Base-by-base conservation (phyloP, 1,140 invertebrate species). In the Drosophila mayri region DNA sequence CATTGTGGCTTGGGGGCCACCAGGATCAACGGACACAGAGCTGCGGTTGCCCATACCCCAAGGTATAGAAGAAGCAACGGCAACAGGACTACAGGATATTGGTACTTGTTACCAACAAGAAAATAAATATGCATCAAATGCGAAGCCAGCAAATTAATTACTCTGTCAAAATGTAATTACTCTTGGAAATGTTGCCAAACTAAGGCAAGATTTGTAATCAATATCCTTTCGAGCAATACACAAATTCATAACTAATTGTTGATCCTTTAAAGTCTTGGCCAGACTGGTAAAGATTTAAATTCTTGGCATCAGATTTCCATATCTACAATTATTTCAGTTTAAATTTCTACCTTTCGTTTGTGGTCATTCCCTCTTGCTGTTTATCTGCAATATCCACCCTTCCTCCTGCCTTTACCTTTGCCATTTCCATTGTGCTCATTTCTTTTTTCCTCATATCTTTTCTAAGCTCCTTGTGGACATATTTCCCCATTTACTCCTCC, bases 11-110 rank as follows among this genome's bases (percentile, higher is more conserved):
- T 8, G 16, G 54, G 30, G n/a, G 40, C 8, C 32, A 20, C 50
- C 32, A 54, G 50, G 62, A 44, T 25, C 40, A 28, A 68, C 30
- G 41, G 50, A 43, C 35, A 20, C 50, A 18, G 14, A 35, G 43
- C 25, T 71, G 68, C 65, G 68, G 68, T 71, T 40, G n/a, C 62
- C 18, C 32, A 18, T 7, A 54, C 40, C 63, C 47, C 16, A 7
- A 16, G 44, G 67, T 14, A 9, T 3, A 20, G 11, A 5, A 1
- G n/a, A 14, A 16, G 35, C 20, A 40, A 14, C 3, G 4, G 30
- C 46, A 37, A 20, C 14, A 37, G 60, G 18, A 41, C 35, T 40
- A 59, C 25, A 30, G 50, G 52, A 67, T 67, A 20, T 18, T 46
- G 59, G 41, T 40, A 46, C 43, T 67, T 47, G n/a, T 60, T 38